phyloP scores from a whole-genome alignment of 2,797 vertebrate species.

The Siniperca undulata region DNA sequence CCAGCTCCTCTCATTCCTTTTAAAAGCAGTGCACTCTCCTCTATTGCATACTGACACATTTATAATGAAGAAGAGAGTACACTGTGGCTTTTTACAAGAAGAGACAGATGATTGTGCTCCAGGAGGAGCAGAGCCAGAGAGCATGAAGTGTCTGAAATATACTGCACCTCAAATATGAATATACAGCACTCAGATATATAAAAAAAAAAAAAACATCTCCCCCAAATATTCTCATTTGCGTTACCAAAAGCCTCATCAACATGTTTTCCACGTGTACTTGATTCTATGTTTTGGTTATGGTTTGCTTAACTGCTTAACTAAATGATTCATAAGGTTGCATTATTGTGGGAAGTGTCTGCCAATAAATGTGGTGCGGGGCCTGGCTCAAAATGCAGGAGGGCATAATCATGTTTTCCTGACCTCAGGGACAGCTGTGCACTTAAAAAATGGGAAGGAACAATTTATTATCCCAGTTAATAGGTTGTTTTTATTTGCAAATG shows the following conservation, averaged over 20 bases:
- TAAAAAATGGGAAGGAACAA: neutral
- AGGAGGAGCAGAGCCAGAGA: slow-evolving; percentile 19
- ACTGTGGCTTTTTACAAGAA: slow-evolving; percentile 1
- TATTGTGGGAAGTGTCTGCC: slow-evolving; percentile 6
- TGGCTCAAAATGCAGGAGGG: slow-evolving; percentile 14
- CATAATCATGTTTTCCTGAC: slow-evolving; percentile 3
- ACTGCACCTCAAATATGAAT: neutral
- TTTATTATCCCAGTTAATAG: neutral
- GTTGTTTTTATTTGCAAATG: slow-evolving; percentile 5
- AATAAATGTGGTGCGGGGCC: neutral
- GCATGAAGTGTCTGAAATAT: neutral
- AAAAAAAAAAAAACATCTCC: neutral
- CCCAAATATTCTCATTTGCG: neutral
- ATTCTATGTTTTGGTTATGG: neutral
- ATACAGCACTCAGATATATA: neutral
- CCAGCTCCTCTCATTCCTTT: neutral
- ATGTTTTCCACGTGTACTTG: neutral
- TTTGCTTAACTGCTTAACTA: neutral
- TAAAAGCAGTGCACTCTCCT: slow-evolving; percentile 3
- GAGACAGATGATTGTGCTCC: slow-evolving; percentile 11
- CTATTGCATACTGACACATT: slow-evolving; percentile 13
- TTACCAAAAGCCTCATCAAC: neutral
- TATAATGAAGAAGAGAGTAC: slow-evolving; percentile 10
- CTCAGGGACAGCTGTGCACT: neutral
- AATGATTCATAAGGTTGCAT: slow-evolving; percentile 11